Evolutionary conservation across 2,113 vertebrate species (phyloP), one percentile per base, ranked within the genome.

Genomic region (Otis tarda): DNA sequence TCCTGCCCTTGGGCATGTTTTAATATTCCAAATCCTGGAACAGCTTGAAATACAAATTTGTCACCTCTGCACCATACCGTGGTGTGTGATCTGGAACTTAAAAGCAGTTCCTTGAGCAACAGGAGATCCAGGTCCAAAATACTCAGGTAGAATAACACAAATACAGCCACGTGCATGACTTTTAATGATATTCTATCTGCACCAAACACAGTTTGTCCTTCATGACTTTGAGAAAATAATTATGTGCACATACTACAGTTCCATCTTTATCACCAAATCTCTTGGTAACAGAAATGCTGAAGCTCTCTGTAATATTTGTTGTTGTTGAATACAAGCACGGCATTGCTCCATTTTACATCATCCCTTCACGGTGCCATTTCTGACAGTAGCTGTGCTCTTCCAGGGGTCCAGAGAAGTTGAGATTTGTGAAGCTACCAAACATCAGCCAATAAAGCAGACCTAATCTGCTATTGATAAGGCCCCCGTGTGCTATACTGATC

Each of bases 61-160:
- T 33, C 4, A 11, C 10, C 68, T 14, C 31, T 33, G 23, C 13
- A 41, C 16, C 1, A 0, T 30, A 31, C 52, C 5, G 19, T 31
- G 39, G 47, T 49, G 35, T 56, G n/a, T n/a, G 25, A 65, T 67
- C 37, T 59, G 73, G 52, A 84, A 76, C 30, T 60, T 76, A 33
- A 70, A 77, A 71, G 23, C 33, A 23, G 9, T 35, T 88, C 33
- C 30, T 22, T 61, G 43, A 88, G 53, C 53, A 67, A 43, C 6
- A 35, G 25, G 25, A 67, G 91, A n/a, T 60, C 17, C 67, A 24
- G 39, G 28, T 39, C 45, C 45, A 47, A 71, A 91, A 75, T 20
- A 50, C 47, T 37, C 68, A 85, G 35, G 47, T 35, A 49, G 27
- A 56, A 7, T 21, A 85, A 53, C 12, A 22, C 30, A 60, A 70